phyloP scores from a whole-genome alignment of 1,140 invertebrate genomes.

The Aphaenogaster rudis region DNA sequence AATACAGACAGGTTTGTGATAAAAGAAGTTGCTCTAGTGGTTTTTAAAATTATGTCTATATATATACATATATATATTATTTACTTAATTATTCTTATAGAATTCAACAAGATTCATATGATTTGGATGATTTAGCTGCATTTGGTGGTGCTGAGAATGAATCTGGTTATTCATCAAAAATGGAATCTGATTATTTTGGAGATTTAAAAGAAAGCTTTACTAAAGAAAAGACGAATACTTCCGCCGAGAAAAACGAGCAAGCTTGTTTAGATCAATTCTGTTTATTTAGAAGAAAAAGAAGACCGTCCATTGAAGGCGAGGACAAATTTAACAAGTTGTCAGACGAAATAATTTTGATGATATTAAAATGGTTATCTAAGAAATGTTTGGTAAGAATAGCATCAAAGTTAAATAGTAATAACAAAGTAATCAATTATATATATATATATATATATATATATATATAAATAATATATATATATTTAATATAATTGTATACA shows the following conservation, averaged over 20 bases:
- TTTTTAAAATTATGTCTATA: neutral
- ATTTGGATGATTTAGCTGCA: constrained; percentile 70
- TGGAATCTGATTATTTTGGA: constrained; percentile 77
- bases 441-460: neutral
- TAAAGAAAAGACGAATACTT: constrained; percentile 75
- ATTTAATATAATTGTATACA: neutral
- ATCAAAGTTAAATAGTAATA: neutral
- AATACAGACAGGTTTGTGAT: constrained; percentile 79
- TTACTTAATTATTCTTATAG: constrained; percentile 62
- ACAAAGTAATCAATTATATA: neutral
- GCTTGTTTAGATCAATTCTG: constrained; percentile 80
- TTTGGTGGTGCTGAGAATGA: constrained; percentile 76
- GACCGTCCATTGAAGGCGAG: constrained; percentile 78
- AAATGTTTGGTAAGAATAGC: constrained; percentile 88
- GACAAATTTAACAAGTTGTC: constrained; percentile 90
- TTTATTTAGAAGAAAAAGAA: constrained; percentile 82
- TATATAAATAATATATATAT: too few species aligned
- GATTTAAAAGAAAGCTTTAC: constrained; percentile 77
- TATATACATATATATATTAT: neutral
- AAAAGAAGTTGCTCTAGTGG: neutral
- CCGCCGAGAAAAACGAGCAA: constrained; percentile 71
- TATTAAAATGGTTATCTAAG: constrained; percentile 94
- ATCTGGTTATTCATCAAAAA: constrained; percentile 80
- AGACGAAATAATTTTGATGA: constrained; percentile 94
- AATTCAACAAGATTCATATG: constrained; percentile 73